Conservation (phyloP, 2,113 vertebrate genomes). For the Atrichornis clamosus region DNA sequence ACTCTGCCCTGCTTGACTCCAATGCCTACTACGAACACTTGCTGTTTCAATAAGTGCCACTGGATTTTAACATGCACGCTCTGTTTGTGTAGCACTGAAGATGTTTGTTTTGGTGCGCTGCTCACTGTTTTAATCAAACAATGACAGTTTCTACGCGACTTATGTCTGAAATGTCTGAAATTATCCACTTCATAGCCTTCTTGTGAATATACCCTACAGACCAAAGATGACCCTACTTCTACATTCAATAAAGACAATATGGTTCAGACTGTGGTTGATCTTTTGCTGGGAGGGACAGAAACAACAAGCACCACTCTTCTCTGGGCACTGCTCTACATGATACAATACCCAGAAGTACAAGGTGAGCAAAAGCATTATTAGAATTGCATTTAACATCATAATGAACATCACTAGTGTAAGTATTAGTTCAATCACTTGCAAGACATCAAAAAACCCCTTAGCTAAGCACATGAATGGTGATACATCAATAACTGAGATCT, state of each 20-base stretch:
- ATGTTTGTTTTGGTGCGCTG: background rate
- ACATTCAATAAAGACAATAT: constrained; percentile 73
- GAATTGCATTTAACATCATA: background rate
- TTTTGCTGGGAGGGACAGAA: constrained; percentile 76
- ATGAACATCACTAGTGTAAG: background rate
- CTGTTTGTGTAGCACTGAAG: background rate
- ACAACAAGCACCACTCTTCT: constrained; percentile 70
- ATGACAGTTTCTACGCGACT: background rate
- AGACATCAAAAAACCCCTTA: background rate
- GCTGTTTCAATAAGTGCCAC: background rate
- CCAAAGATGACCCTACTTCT: constrained; percentile 31
- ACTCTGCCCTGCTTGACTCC: background rate
- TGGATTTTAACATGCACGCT: background rate
- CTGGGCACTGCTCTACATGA: constrained; percentile 75
- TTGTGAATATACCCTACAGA: constrained; percentile 36
- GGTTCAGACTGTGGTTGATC: constrained; percentile 63
- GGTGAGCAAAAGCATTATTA: constrained; percentile 25
- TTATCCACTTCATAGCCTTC: background rate
- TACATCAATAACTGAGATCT: background rate
- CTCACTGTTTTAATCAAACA: background rate
- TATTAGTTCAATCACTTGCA: background rate
- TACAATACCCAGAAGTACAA: constrained; percentile 68
- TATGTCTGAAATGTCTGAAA: background rate
- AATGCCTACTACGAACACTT: background rate
- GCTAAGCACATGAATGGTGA: background rate